These are phyloP conservation scores for Scophthalmus maximus DNA, from an alignment of 2,113 vertebrate species.

Conservation along the genomic window DNA sequence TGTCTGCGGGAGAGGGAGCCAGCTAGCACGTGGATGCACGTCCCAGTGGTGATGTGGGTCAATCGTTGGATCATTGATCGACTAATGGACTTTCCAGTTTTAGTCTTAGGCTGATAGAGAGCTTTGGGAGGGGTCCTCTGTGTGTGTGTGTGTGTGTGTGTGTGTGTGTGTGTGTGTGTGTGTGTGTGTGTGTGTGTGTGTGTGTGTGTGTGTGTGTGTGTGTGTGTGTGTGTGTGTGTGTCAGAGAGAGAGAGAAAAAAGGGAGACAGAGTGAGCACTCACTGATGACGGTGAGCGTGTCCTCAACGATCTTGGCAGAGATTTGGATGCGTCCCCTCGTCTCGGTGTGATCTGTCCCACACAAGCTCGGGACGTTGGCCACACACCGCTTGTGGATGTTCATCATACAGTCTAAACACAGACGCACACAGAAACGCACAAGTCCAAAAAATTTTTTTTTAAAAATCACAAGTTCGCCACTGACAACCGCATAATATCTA, in stretches of 20 bases:
- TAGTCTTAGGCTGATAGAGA: constrained; percentile 41
- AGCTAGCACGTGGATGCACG: constrained; percentile 48
- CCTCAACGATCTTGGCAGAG: constrained; percentile 86
- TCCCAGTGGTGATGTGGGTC: constrained; percentile 74
- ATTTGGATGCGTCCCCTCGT: constrained; percentile 94
- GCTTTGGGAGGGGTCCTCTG: constrained; percentile 11
- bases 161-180: background rate
- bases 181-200: constrained; percentile 3
- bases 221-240: constrained; percentile 1
- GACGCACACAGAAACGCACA: background rate
- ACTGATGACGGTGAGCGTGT: constrained; percentile 90
- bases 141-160: background rate
- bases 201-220: constrained; percentile 4
- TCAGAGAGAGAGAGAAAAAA: constrained; percentile 2
- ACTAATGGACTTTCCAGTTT: constrained; percentile 81
- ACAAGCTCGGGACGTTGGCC: constrained; percentile 96
- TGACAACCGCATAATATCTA: background rate
- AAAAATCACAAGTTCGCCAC: background rate
- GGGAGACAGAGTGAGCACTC: constrained; percentile 65
- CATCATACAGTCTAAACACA: constrained; percentile 92
- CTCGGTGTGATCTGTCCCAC: constrained; percentile 97
- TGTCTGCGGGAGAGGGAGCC: constrained; percentile 33
- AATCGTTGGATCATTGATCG: constrained; percentile 81
- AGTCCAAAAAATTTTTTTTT: too few species aligned
- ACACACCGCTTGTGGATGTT: constrained; percentile 98